Percentiles rank a stretch among this genome's conserved stretches.
Evolutionary conservation across 2,888 invertebrate genomes (phyloP).

Genomic region (Epistrophe grossulariae): DNA sequence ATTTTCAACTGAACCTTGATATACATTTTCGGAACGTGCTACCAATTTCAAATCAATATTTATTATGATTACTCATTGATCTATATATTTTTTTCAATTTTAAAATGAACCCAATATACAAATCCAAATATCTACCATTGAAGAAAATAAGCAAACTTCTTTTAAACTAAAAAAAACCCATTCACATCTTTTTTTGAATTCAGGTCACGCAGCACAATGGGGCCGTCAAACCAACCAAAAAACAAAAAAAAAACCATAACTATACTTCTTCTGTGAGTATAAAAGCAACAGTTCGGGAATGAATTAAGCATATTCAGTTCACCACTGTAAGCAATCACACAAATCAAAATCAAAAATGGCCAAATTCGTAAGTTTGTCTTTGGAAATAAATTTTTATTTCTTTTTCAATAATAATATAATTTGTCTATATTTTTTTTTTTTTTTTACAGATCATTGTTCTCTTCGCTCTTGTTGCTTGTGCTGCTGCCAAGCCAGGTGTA

Average conservation of each 20-base stretch:
- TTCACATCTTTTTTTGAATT: conserved; percentile 11
- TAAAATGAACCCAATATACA: no score
- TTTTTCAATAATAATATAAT: not conserved
- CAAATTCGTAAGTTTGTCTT: conserved; percentile 61
- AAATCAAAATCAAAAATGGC: conserved; percentile 61
- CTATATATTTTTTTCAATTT: not conserved
- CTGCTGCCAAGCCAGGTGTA: conserved; percentile 72
- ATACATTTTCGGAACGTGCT: conserved; percentile 9
- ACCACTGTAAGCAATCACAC: conserved; percentile 61
- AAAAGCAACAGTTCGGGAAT: conserved; percentile 32
- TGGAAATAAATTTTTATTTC: not conserved
- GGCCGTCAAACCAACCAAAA: not conserved
- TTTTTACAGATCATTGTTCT: conserved; percentile 63
- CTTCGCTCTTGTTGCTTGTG: conserved; percentile 66
- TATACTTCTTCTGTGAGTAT: conserved; percentile 34
- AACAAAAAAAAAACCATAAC: not conserved
- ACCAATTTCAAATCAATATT: not conserved
- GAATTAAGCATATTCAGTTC: conserved; percentile 53
- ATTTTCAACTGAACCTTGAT: not conserved
- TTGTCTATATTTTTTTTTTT: not conserved
- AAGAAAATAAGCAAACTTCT: conserved; percentile 24
- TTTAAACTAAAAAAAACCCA: not conserved
- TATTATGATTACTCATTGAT: not conserved
- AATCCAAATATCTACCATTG: not conserved
- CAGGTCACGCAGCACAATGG: conserved; percentile 55